Base-by-base conservation (phyloP, 2,888 invertebrate genomes). In the Sarcophaga carnaria region DNA sequence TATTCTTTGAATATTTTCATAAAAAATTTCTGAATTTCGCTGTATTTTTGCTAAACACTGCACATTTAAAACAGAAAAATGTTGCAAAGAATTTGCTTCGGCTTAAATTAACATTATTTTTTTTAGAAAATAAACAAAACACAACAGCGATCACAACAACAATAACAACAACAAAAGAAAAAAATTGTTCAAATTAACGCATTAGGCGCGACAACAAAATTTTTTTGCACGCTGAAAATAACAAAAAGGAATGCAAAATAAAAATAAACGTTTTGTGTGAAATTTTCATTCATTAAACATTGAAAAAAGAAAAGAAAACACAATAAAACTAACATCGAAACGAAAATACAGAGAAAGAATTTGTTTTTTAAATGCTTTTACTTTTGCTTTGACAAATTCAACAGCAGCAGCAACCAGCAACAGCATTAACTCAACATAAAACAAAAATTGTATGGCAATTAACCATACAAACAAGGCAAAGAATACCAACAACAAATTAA, bases 201-300 rank as follows among this genome's bases (percentile, higher is more conserved):
- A 78, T 62, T 84, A 84, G 66, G 76, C 84, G 87, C 20, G 25
- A 63, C 70, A 72, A 71, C 49, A 59, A 66, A 10, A 27, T 37
- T 37, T 37, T 37, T n/a, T 14, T 45, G 20, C 49, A 67, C n/a
- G 47, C 4, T 59, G n/a, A 66, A 59, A 37, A 60, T 17, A 54
- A 49, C 4, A 49, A 49, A 54, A 54, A 54, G 14, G 17, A 54
- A 54, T 14, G 17, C 54, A 62, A 86, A 74, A 80, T 25, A 79
- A 76, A 83, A 72, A 66, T 72, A 80, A 81, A 79, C 79, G 67
- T 87, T 87, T 81, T 87, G 83, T 84, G 76, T 72, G 71, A 81
- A 87, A 87, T 66, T 81, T 87, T 87, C 87, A 87, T 87, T 87
- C 87, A 87, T 87, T 87, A 87, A 87, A 87, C 67, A 67, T 45